Base-by-base conservation (phyloP, 1,140 invertebrate species). In the Argopecten irradians region DNA sequence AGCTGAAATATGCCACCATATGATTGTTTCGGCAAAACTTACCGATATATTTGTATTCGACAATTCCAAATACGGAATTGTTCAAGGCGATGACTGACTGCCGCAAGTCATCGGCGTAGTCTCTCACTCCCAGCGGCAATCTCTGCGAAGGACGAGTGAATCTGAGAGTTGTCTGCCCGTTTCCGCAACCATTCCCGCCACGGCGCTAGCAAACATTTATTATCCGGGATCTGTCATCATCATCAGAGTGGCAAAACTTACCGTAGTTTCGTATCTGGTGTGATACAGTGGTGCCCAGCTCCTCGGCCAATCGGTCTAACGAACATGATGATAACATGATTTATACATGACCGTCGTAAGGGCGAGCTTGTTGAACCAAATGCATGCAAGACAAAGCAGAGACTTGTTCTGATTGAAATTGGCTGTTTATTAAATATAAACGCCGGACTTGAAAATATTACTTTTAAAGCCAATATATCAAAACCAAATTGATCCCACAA, bases 141-240 rank as follows among this genome's bases (percentile, higher is more conserved):
- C n/a, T n/a, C n/a, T n/a, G n/a, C n/a, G n/a, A 33, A 96, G 84
- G 55, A 95, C 86, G 16, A 93, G 85, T 13, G 94, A 91, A 91
- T 96, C 95, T 32, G 94, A 92, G 35, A 96, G 91, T n/a, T 86
- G 89, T 14, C 94, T 82, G 5, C 91, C 91, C 39, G 95, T 36
- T 84, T 95, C 94, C 16, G 91, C 91, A 89, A 91, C 92, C 39
- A 94, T 92, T 32, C 92, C 91, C 32, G 92, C 92, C 14, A 95
- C 90, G 0, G 95, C 94, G 43, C 87, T 86, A 87, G 94, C 92
- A n/a, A n/a, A 34, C 87, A 93, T 90, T 91, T 88, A 71, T 39
- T 55, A 34, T 84, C 84, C 87, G 11, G 55, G 87, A 35, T 88
- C 87, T 32, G 85, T 85, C 43, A 71, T 39, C 36, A 46, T 85